Base-by-base conservation (phyloP, 1,140 invertebrate species). In the Aphaenogaster floridana region DNA sequence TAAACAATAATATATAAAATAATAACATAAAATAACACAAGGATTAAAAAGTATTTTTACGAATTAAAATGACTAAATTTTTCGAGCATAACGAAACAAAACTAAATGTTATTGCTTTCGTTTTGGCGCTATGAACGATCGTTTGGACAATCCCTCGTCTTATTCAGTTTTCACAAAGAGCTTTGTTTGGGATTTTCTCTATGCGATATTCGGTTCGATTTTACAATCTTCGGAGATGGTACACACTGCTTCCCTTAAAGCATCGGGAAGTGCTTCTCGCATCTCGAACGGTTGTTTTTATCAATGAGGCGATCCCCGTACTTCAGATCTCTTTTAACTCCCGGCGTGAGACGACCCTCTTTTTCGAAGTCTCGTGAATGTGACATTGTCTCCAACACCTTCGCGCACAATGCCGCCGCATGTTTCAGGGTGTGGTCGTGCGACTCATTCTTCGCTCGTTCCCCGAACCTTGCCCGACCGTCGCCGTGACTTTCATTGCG, bases 381-480 rank as follows among this genome's bases (percentile, higher is more conserved):
- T 89, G 84, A 91, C 91, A 91, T 92, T 92, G 92, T 93, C 83
- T 91, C 83, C 85, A 61, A 88, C 90, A 91, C 90, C 77, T 81
- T 86, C 86, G 71, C 76, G 48, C 21, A 69, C 77, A 83, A 66
- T 80, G 54, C 15, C 11, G n/a, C 28, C 28, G 54, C 50, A 52
- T 28, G 39, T 50, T 15, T 3, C 63, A 59, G 89, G 89, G 88
- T 91, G 89, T 81, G 86, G 80, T 66, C 89, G 69, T 66, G 52
- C 34, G 78, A 13, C 68, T 88, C 85, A 63, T 72, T 83, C 79
- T 79, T 87, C 48, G 42, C 61, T 48, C 68, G 45, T 74, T 81
- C 72, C 79, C 42, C 57, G 59, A 87, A 83, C 59, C 81, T n/a
- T 39, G 54, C 45, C 50, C 79, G 21, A 13, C 64, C 13, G 48